A percentile compares a stretch with the other conserved stretches of the same genome.
Conservation (phyloP, 92 coral and sea anemone species). For the Pocillopora meandrina region DNA sequence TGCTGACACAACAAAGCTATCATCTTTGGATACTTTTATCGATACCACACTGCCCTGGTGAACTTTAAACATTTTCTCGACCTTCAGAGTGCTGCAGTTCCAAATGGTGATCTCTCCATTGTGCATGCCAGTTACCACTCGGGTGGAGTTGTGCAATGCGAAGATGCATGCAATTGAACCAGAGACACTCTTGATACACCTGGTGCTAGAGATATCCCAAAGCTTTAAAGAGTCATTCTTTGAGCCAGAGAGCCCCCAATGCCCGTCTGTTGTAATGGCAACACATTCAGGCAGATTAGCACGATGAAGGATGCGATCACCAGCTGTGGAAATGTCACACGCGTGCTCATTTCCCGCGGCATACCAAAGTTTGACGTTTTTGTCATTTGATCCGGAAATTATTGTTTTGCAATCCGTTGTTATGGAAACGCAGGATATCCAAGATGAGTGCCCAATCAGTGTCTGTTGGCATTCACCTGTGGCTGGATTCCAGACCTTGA, state of each 20-base stretch:
- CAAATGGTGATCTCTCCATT: slow-evolving; percentile 69
- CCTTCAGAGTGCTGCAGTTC: slow-evolving; percentile 51
- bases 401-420: slow-evolving; percentile 71
- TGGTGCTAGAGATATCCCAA: slow-evolving; percentile 61
- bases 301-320: slow-evolving; percentile 81
- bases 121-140: slow-evolving; percentile 78
- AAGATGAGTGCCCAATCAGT: slow-evolving; percentile 83
- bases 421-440: slow-evolving; percentile 84
- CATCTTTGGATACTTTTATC: slow-evolving; percentile 56
- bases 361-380: slow-evolving; percentile 81
- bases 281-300: slow-evolving; percentile 78
- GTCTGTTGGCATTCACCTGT: slow-evolving; percentile 77
- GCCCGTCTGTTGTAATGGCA: slow-evolving; percentile 75
- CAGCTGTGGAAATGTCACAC: slow-evolving; percentile 40
- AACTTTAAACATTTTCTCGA: slow-evolving; percentile 21
- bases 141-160: slow-evolving; percentile 46
- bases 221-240: slow-evolving; percentile 66
- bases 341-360: slow-evolving; percentile 67
- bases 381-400: slow-evolving; percentile 85
- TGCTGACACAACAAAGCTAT: slow-evolving; percentile 51
- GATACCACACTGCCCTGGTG: slow-evolving; percentile 54
- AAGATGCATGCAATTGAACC: slow-evolving; percentile 65
- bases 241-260: slow-evolving; percentile 82
- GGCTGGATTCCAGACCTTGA: slow-evolving; percentile 74
- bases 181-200: slow-evolving; percentile 36